phyloP scores from a whole-genome alignment of 2,113 vertebrate species.

The Stegastes partitus region DNA sequence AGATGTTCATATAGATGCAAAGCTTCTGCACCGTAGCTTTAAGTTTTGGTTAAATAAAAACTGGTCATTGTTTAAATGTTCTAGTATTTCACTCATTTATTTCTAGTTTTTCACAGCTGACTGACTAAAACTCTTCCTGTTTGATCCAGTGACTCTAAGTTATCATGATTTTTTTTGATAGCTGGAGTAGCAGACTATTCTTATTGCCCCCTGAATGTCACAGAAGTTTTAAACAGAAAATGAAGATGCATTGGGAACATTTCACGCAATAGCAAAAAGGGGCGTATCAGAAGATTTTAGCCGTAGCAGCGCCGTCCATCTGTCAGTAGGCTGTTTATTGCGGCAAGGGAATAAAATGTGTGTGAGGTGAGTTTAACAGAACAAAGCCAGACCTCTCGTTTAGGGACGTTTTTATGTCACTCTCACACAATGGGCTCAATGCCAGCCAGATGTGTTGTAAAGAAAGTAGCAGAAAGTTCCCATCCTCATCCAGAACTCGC shows the following conservation, averaged over 20 bases:
- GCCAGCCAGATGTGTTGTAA: neutral
- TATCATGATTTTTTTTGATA: neutral
- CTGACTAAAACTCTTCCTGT: too few relatives aligned
- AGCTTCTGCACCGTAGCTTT: too few relatives aligned
- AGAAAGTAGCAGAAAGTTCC: neutral
- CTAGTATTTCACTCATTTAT: too few relatives aligned
- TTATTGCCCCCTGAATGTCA: neutral
- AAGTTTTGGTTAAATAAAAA: too few relatives aligned
- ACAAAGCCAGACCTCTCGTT: conserved; percentile 1
- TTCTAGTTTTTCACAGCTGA: too few relatives aligned
- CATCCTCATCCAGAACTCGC: neutral
- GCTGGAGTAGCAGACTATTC: neutral
- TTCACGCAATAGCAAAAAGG: neutral
- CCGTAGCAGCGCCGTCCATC: neutral
- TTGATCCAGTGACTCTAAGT: neutral
- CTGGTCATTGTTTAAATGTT: too few relatives aligned
- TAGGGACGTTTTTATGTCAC: neutral
- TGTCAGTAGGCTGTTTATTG: conserved; percentile 9
- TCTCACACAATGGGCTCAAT: neutral
- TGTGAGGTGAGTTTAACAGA: neutral
- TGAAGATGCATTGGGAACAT: neutral
- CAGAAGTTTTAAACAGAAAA: neutral
- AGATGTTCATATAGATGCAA: too few relatives aligned
- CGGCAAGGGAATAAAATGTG: neutral
- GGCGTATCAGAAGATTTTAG: neutral